phyloP scores from a whole-genome alignment of 2,113 vertebrate species.

The Fulmarus glacialis region DNA sequence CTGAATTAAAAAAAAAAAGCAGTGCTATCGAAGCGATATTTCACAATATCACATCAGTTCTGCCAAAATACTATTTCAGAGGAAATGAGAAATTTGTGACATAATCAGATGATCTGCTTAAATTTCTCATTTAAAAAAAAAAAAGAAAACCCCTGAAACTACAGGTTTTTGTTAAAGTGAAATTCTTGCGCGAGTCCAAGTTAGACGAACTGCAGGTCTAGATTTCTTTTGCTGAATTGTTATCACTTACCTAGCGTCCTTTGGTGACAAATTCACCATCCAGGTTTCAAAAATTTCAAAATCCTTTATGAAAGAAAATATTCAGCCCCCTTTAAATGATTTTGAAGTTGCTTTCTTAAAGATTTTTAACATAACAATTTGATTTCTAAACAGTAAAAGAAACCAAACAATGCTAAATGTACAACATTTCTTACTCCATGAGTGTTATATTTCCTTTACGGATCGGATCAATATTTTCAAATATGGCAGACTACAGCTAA shows the following conservation, averaged over 20 bases:
- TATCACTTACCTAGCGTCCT: neutral
- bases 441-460: neutral
- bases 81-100: neutral
- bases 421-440: neutral
- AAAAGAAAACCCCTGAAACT: neutral
- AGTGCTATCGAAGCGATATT: neutral
- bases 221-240: neutral
- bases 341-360: neutral
- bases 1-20: neutral
- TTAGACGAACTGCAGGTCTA: neutral
- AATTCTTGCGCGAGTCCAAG: neutral
- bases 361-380: neutral
- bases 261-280: neutral
- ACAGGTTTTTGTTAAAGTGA: neutral
- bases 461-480: neutral
- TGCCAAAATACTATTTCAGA: neutral
- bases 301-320: neutral
- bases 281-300: neutral
- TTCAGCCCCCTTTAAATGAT: neutral
- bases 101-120: neutral
- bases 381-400: neutral
- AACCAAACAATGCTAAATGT: neutral
- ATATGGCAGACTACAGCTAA: neutral
- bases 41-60: neutral
- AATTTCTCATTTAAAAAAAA: neutral